phyloP scores from a whole-genome alignment of 2,888 invertebrate genomes.

The Chymomyza fuscimana region DNA sequence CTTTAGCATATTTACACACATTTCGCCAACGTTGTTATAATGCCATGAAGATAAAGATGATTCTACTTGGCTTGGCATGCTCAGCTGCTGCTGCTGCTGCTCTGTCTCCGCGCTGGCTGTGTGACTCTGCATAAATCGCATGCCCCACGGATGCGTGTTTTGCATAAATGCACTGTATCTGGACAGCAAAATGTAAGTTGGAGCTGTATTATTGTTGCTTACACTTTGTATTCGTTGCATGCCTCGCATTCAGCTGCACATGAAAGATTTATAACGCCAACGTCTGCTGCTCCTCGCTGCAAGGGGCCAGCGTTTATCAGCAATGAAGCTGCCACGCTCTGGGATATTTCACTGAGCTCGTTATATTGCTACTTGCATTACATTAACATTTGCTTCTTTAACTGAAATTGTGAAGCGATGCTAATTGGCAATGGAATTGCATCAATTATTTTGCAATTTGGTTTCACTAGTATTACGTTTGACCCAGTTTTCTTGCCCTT shows the following conservation, averaged over 20 bases:
- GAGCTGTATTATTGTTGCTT: slow-evolving; percentile 37
- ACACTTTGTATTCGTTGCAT: slow-evolving; percentile 15
- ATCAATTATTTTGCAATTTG: slow-evolving; percentile 57
- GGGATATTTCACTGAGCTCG: slow-evolving; percentile 17
- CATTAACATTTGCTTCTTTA: neutral
- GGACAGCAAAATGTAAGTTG: slow-evolving; percentile 17
- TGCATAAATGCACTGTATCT: slow-evolving; percentile 47
- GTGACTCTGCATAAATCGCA: neutral
- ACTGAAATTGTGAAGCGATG: slow-evolving; percentile 13
- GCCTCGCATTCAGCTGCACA: slow-evolving; percentile 43
- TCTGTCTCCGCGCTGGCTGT: slow-evolving; percentile 29
- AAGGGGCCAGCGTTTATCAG: slow-evolving; percentile 38
- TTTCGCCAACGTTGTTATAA: slow-evolving; percentile 14
- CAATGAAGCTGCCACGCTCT: slow-evolving; percentile 18
- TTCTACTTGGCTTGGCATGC: slow-evolving; percentile 24
- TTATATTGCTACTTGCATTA: slow-evolving; percentile 10
- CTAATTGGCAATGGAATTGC: slow-evolving; percentile 63
- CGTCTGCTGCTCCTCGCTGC: slow-evolving; percentile 26
- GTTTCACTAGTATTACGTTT: slow-evolving; percentile 33
- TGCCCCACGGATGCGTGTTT: slow-evolving; percentile 41
- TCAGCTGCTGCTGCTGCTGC: slow-evolving; percentile 27
- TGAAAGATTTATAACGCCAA: slow-evolving; percentile 62
- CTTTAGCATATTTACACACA: slow-evolving; percentile 57
- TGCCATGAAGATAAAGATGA: slow-evolving; percentile 56
- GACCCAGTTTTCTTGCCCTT: slow-evolving; percentile 49